These are phyloP conservation scores for Erpobdella octoculata DNA, from an alignment of 2,888 invertebrate species.

Conservation along the genomic window DNA sequence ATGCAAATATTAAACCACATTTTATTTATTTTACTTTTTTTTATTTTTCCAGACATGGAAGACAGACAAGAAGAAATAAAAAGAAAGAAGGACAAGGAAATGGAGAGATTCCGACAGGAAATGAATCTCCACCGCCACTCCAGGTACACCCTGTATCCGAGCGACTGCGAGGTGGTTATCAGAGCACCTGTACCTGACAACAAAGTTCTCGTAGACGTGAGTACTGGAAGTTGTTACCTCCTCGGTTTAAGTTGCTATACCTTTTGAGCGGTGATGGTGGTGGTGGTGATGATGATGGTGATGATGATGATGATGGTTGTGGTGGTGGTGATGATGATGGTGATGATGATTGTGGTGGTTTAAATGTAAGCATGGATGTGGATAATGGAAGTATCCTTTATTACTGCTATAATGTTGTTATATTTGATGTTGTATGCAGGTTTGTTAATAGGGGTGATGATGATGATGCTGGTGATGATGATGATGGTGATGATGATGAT, in stretches of 20 bases:
- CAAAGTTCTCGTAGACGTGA: not conserved
- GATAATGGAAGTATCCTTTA: no score
- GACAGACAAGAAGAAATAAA: constrained; percentile 11
- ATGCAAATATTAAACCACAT: not conserved
- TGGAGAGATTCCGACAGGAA: not conserved
- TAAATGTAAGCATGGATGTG: no score
- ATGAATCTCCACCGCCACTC: constrained; percentile 6
- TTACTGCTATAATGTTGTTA: no score
- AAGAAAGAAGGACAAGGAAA: constrained; percentile 9
- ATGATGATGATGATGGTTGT: not conserved
- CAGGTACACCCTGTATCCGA: constrained; percentile 7
- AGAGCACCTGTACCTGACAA: constrained; percentile 12
- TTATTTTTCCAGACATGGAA: not conserved
- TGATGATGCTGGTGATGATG: not conserved
- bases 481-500: not conserved
- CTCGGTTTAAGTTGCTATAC: no score
- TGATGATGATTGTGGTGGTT: no score
- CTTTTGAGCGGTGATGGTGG: no score
- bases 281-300: not conserved
- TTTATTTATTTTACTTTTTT: not conserved
- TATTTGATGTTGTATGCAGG: no score
- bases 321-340: no score
- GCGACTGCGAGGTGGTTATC: not conserved
- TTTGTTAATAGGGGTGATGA: no score
- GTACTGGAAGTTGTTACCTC: no score